A percentile compares a stretch with the other conserved stretches of the same genome.
Conservation (phyloP, 2,113 vertebrate species). For the Campylomormyrus numenius region DNA sequence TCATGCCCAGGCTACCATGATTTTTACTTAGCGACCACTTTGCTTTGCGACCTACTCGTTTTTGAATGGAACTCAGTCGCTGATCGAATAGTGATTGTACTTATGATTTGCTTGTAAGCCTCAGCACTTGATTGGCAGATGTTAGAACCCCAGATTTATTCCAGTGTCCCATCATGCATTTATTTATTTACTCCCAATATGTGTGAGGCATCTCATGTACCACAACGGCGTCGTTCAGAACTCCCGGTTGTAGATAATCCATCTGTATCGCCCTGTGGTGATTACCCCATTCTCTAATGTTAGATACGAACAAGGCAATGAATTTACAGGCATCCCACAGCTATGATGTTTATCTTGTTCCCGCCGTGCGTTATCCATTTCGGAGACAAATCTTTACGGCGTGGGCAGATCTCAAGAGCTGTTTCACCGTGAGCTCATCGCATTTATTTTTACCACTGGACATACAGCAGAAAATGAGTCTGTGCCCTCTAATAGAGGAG, state of each 20-base stretch:
- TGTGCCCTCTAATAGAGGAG: constrained; percentile 46
- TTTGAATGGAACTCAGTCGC: neutral
- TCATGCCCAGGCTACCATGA: neutral
- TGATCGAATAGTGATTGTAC: neutral
- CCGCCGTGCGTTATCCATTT: constrained; percentile 50
- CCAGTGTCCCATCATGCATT: neutral
- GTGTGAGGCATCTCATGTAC: neutral
- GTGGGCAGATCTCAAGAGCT: constrained; percentile 38
- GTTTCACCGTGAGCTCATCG: constrained; percentile 39
- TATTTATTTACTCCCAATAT: neutral
- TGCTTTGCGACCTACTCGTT: neutral
- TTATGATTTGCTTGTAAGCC: constrained; percentile 26
- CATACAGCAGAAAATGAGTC: constrained; percentile 42
- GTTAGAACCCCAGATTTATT: constrained; percentile 45
- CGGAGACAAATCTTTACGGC: constrained; percentile 54
- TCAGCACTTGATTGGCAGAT: constrained; percentile 33
- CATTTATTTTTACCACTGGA: constrained; percentile 56
- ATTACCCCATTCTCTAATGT: constrained; percentile 55
- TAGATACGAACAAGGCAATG: constrained; percentile 47
- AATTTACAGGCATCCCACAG: constrained; percentile 44
- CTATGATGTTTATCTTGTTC: constrained; percentile 51
- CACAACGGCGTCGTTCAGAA: constrained; percentile 10
- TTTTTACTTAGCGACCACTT: neutral
- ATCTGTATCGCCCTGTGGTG: constrained; percentile 60
- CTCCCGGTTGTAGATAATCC: constrained; percentile 49